Evolutionary conservation across 2,888 invertebrate species (phyloP), one percentile per base, ranked within the genome.

Genomic region (Cephus nigrinus): DNA sequence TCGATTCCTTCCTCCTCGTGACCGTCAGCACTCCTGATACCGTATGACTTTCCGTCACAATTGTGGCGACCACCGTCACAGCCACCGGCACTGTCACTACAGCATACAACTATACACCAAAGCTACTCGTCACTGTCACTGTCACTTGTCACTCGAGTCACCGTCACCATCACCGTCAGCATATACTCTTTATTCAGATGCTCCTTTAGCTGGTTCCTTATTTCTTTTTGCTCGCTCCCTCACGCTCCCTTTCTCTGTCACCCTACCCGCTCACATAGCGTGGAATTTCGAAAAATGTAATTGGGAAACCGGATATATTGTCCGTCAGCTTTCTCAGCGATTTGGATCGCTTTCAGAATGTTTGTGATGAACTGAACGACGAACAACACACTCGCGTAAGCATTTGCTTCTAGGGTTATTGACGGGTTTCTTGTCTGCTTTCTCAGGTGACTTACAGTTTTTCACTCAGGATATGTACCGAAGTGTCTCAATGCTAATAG

Each of bases 101-200:
- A 55, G 55, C 23, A 55, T 55, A 55, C 55, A 55, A 55, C 55
- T 55, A 23, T 55, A 55, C 55, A 55, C 23, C 23, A 55, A 9
- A 55, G 55, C 55, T 55, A 55, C 55, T 55, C 55, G 55, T 71
- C 71, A 71, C 71, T 33, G 33, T 33, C 71, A 71, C 71, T 33
- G 71, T 71, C 71, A 71, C 71, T 71, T 33, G 71, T 32, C 71
- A 71, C 71, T 71, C 23, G 55, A 55, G 71, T 71, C 71, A 71
- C 71, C 9, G 31, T 71, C 33, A 71, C 31, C 31, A 55, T 55
- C 55, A 55, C 55, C 55, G 9, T 55, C 55, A 55, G 55, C 55
- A 23, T 55, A 55, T 55, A 55, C 55, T 55, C 55, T 55, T 55
- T 55, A 55, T 55, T 55, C 55, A 23, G 23, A 55, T 23, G 55